Percentiles rank a stretch among this genome's conserved stretches.
These are phyloP conservation scores for Branchinecta lynchi DNA, from an alignment of 1,140 invertebrate species.

Conservation along the genomic window DNA sequence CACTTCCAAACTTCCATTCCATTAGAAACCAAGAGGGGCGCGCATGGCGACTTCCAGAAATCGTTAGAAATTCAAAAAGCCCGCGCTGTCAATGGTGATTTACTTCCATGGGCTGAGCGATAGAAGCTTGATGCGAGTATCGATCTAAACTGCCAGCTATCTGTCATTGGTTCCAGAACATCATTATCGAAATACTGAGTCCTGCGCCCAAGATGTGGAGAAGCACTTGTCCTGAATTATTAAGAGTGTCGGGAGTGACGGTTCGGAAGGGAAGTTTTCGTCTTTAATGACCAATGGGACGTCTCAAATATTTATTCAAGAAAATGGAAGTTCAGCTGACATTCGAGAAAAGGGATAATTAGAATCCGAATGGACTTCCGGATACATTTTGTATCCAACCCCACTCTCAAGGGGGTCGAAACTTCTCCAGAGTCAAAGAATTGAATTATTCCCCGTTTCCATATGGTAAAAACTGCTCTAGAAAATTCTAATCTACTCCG, in stretches of 20 bases:
- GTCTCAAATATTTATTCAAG: not conserved
- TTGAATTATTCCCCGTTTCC: too few relatives aligned
- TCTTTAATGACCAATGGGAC: conserved; percentile 7
- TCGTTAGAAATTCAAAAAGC: conserved; percentile 10
- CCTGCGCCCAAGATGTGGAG: not conserved
- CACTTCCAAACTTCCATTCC: too few relatives aligned
- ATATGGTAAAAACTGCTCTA: too few relatives aligned
- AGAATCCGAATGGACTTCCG: too few relatives aligned
- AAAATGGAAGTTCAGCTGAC: too few relatives aligned
- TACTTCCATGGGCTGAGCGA: conserved; percentile 2
- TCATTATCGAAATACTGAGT: conserved; percentile 1
- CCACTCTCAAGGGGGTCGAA: too few relatives aligned
- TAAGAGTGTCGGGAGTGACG: not conserved
- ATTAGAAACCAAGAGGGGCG: too few relatives aligned
- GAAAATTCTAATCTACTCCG: too few relatives aligned
- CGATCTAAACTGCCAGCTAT: conserved; percentile 7
- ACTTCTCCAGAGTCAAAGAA: too few relatives aligned
- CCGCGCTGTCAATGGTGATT: conserved; percentile 2
- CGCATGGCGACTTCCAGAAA: not conserved
- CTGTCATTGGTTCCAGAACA: conserved; percentile 10
- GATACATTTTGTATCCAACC: too few relatives aligned
- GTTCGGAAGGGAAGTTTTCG: not conserved
- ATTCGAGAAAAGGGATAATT: too few relatives aligned
- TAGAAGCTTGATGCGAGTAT: not conserved
- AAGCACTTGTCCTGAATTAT: conserved; percentile 10